phyloP scores from a whole-genome alignment of 1,140 invertebrate genomes.

The Drosophila santomea region DNA sequence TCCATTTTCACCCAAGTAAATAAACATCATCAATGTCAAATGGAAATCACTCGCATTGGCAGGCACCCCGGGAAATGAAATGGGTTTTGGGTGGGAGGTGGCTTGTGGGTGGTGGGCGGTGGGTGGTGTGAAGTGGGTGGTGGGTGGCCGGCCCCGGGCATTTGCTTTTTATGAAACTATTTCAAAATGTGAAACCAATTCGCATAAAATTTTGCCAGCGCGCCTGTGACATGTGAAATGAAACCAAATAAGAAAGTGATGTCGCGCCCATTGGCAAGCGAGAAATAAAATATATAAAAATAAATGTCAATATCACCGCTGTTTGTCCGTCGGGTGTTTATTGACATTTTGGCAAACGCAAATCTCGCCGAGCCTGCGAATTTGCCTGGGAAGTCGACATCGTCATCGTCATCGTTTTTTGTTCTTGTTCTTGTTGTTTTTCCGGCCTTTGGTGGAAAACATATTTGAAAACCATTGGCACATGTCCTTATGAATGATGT shows the following conservation, averaged over 20 bases:
- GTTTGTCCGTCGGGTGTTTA: slow-evolving; percentile 57
- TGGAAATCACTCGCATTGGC: slow-evolving; percentile 73
- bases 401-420: slow-evolving; percentile 13
- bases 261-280: neutral
- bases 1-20: slow-evolving; percentile 82
- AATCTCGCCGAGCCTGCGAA: slow-evolving; percentile 61
- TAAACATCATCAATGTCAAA: slow-evolving; percentile 84
- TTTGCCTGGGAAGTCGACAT: slow-evolving; percentile 54
- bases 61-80: slow-evolving; percentile 45
- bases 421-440: slow-evolving; percentile 1
- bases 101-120: slow-evolving; percentile 4
- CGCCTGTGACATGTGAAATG: slow-evolving; percentile 62
- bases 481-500: slow-evolving; percentile 84
- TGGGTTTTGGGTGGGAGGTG: slow-evolving; percentile 15
- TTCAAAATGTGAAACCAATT: slow-evolving; percentile 81
- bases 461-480: slow-evolving; percentile 73
- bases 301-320: slow-evolving; percentile 68
- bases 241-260: slow-evolving; percentile 73
- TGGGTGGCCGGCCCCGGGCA: slow-evolving; percentile 21
- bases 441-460: slow-evolving; percentile 30
- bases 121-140: neutral
- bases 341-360: slow-evolving; percentile 82
- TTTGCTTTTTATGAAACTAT: slow-evolving; percentile 83
- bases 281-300: slow-evolving; percentile 64
- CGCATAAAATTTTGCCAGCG: slow-evolving; percentile 81